Conservation (phyloP, 2,888 invertebrate genomes). For the Cosmorhoe ocellata region DNA sequence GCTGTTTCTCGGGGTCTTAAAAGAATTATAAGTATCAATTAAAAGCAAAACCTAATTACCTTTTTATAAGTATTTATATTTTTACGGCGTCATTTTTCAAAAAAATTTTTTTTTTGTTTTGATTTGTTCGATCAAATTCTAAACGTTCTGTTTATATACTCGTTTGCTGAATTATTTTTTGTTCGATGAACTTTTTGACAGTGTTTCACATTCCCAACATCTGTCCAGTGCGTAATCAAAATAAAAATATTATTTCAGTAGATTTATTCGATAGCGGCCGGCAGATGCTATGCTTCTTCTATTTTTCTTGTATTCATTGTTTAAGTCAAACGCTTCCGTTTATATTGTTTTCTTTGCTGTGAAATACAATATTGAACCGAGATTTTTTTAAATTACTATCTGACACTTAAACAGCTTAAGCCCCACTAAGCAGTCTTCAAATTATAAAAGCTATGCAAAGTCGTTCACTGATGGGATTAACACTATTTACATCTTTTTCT, state of each 20-base stretch:
- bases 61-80: too few species aligned
- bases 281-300: conserved; percentile 75
- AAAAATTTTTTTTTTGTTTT: too few species aligned
- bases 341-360: conserved; percentile 41
- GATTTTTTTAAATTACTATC: not conserved
- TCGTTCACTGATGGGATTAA: conserved; percentile 61
- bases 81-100: too few species aligned
- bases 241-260: conserved; percentile 82
- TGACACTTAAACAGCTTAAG: not conserved
- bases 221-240: conserved; percentile 78
- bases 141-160: too few species aligned
- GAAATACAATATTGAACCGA: not conserved
- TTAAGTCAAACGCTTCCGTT: conserved; percentile 77
- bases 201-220: conserved; percentile 63
- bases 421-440: conserved; percentile 13
- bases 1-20: too few species aligned
- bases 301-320: conserved; percentile 73
- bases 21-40: too few species aligned
- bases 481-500: conserved; percentile 63
- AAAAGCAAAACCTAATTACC: too few species aligned
- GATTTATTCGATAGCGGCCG: conserved; percentile 79
- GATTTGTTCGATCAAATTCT: too few species aligned
- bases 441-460: conserved; percentile 32
- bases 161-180: too few species aligned
- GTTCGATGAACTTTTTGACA: conserved; percentile 7